phyloP scores from a whole-genome alignment of 2,797 vertebrate genomes.

The Cercopithecus mitis region DNA sequence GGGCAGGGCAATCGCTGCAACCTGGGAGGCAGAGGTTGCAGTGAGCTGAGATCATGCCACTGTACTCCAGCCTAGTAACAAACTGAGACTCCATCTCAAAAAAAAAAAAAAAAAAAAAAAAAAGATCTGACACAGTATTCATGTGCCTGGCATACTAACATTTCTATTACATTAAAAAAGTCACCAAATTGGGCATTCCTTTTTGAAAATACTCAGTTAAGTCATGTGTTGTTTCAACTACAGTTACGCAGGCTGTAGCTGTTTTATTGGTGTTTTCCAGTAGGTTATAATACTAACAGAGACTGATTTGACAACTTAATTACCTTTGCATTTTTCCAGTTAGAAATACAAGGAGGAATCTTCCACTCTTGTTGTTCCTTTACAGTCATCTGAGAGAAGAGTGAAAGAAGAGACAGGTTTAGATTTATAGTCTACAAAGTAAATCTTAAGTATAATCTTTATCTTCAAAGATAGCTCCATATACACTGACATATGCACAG shows the following conservation, averaged over 20 bases:
- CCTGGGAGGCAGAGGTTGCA: background rate
- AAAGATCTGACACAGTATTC: background rate
- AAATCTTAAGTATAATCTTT: constrained; percentile 19
- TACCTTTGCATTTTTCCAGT: constrained; percentile 99
- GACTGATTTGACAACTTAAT: constrained; percentile 66
- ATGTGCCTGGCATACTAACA: constrained; percentile 9
- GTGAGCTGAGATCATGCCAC: background rate
- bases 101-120: background rate
- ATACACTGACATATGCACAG: background rate
- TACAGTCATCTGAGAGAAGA: constrained; percentile 93
- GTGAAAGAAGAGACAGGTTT: constrained; percentile 31
- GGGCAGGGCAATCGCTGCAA: background rate
- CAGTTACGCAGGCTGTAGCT: constrained; percentile 50
- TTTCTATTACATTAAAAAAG: background rate
- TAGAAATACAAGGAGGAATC: constrained; percentile 99
- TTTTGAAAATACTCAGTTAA: constrained; percentile 62
- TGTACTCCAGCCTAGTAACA: background rate
- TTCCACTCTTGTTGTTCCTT: constrained; percentile 99
- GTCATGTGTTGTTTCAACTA: constrained; percentile 54
- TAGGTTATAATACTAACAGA: constrained; percentile 48
- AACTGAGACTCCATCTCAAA: background rate
- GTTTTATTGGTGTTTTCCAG: constrained; percentile 52
- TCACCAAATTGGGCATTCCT: background rate
- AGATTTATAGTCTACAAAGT: constrained; percentile 43
- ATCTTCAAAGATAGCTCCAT: constrained; percentile 56